A percentile compares a stretch with the other conserved stretches of the same genome.
These are phyloP conservation scores for Zeugodacus cucurbitae DNA, from an alignment of 1,140 invertebrate genomes.

Conservation along the genomic window DNA sequence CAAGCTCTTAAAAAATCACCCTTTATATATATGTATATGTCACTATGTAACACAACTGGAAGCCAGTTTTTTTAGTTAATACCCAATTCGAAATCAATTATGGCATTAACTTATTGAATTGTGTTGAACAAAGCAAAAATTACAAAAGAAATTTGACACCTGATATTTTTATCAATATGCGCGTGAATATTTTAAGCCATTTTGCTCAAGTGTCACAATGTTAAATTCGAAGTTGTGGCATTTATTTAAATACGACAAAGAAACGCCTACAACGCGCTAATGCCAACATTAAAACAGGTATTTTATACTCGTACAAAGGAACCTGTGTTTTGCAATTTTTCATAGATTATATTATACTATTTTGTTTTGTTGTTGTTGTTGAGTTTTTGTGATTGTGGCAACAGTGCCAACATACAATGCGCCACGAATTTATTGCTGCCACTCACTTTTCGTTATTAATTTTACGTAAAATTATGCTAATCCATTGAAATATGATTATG, in stretches of 20 bases:
- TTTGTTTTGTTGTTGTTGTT: not conserved
- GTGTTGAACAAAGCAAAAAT: not conserved
- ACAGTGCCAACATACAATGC: not conserved
- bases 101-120: not conserved
- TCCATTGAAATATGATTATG: slow-evolving; percentile 34
- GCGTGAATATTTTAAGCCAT: not conserved
- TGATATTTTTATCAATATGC: not conserved
- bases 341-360: not conserved
- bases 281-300: not conserved
- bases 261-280: slow-evolving; percentile 10
- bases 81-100: not conserved
- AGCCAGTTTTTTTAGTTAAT: too few species aligned
- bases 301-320: not conserved
- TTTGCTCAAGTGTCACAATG: not conserved
- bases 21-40: too few species aligned
- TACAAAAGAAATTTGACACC: not conserved
- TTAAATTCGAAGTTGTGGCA: not conserved
- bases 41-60: too few species aligned
- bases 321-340: not conserved
- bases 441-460: slow-evolving; percentile 39
- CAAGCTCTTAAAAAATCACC: too few species aligned
- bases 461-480: slow-evolving; percentile 37
- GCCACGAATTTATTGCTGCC: not conserved
- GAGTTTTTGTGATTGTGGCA: not conserved
- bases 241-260: not conserved